Evolutionary conservation across 2,888 invertebrate genomes (phyloP), one percentile per base, ranked within the genome.

Genomic region (Labia minor): DNA sequence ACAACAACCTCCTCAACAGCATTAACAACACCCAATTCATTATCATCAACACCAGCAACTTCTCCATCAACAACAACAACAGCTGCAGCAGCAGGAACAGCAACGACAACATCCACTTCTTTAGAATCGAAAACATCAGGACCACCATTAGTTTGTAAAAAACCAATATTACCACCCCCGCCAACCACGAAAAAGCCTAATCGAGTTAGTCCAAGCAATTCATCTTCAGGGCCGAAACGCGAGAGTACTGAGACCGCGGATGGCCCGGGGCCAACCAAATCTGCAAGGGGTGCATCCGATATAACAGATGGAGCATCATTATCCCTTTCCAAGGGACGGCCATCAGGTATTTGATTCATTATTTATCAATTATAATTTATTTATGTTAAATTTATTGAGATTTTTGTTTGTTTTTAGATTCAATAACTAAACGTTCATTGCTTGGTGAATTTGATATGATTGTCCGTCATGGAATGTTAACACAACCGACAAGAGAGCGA

Each of bases 401-500:
- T 8, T 49, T 11, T 49, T n/a, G 3, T 49, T 61, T 16, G 19
- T 14, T 61, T 61, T 61, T 37, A 63, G 66, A 49, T 21, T 14
- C 26, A 61, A 49, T 49, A 18, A 19, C 67, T 21, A 64, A 21
- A 10, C 19, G 19, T 18, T 14, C 49, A 62, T 26, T 71, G 71
- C 61, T 65, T 68, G 19, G 76, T 67, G 81, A 81, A 69, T 76
- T 81, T 69, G 81, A 81, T 71, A 77, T 78, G 37, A 77, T 81
- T 6, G 79, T 79, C 69, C 73, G 81, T 66, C 77, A 77, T 33
- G 78, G 77, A 63, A 80, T 78, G 72, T 74, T 82, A 62, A 79
- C 77, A 61, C 82, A 82, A 71, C 75, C 80, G 26, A 82, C 81
- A 61, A 76, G 86, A 71, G 85, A 83, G 14, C 85, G 85, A 78